Base-by-base conservation (phyloP, 2,113 vertebrate species). In the Tonatia bakeri region DNA sequence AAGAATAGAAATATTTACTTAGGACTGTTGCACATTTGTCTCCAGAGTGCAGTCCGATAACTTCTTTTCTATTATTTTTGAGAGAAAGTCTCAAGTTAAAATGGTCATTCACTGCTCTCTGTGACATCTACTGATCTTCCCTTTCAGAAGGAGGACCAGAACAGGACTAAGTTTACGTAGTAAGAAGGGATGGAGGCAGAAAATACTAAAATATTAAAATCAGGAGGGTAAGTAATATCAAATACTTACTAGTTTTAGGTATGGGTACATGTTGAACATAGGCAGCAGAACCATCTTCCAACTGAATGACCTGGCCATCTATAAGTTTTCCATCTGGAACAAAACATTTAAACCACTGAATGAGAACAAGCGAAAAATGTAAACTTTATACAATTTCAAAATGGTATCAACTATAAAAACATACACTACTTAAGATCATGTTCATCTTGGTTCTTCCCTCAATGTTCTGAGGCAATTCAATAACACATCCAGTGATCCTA, bases 231-330 rank as follows among this genome's bases (percentile, higher is more conserved):
- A 65, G 69, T 10, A 36, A 24, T 61, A 77, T 96, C 80, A 92
- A 96, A 98, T 72, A 98, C 98, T 98, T 97, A 99, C 99, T 99
- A 98, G 98, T 97, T 99, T 99, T 99, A 90, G 99, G 98, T 98
- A 99, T 99, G 26, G 99, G 98, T 76, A 99, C 98, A 88, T 99
- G 99, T 96, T 99, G 99, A 90, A 99, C 99, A 76, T 99, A 99
- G 50, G 99, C 99, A 97, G 99, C 99, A 76, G 99, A 99, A 86
- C 99, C 99, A 80, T 99, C 99, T 97, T 99, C 99, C 97, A 99
- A 98, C 96, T 99, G 99, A 98, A 99, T 99, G 94, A 99, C 99
- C 98, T 99, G 99, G 12, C 99, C 99, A 84, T 99, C 99, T 98
- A 99, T 99, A 97, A 99, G 98, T 97, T 99, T 99, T 59, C 99